phyloP scores from a whole-genome alignment of 2,888 invertebrate genomes.

The Caenorhabditis doughertyi region DNA sequence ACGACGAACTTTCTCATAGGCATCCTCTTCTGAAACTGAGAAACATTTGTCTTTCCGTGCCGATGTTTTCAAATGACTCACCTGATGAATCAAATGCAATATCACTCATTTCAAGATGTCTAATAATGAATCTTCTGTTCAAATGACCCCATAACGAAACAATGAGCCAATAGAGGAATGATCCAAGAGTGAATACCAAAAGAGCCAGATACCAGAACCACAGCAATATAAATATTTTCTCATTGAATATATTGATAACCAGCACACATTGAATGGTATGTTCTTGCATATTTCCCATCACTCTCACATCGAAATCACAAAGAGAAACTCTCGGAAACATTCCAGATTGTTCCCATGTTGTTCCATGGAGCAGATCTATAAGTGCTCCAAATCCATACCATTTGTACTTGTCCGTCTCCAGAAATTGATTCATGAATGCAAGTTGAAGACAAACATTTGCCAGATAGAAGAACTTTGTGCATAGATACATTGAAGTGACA shows the following conservation, averaged over 20 bases:
- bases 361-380: slow-evolving; percentile 79
- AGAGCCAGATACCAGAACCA: slow-evolving; percentile 82
- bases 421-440: slow-evolving; percentile 81
- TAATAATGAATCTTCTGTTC: slow-evolving; percentile 76
- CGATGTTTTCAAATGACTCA: not conserved
- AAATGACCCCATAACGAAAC: slow-evolving; percentile 75
- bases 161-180: slow-evolving; percentile 80
- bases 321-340: slow-evolving; percentile 81
- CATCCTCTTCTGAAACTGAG: slow-evolving; percentile 56
- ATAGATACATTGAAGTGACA: slow-evolving; percentile 81
- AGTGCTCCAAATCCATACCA: slow-evolving; percentile 82
- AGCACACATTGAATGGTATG: slow-evolving; percentile 82
- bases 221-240: slow-evolving; percentile 82
- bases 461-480: slow-evolving; percentile 82
- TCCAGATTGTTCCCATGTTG: slow-evolving; percentile 80
- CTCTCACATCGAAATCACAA: slow-evolving; percentile 82
- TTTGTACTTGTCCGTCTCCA: slow-evolving; percentile 78
- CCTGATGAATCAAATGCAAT: slow-evolving; percentile 80
- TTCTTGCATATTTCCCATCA: slow-evolving; percentile 82
- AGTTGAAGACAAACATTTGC: slow-evolving; percentile 81
- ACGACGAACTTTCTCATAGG: slow-evolving; percentile 73
- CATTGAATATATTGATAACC: slow-evolving; percentile 83
- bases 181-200: slow-evolving; percentile 77
- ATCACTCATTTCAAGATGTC: slow-evolving; percentile 82
- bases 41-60: not conserved